Evolutionary conservation across 2,888 invertebrate genomes (phyloP).

Genomic region (Meiosimyza platycephala): DNA sequence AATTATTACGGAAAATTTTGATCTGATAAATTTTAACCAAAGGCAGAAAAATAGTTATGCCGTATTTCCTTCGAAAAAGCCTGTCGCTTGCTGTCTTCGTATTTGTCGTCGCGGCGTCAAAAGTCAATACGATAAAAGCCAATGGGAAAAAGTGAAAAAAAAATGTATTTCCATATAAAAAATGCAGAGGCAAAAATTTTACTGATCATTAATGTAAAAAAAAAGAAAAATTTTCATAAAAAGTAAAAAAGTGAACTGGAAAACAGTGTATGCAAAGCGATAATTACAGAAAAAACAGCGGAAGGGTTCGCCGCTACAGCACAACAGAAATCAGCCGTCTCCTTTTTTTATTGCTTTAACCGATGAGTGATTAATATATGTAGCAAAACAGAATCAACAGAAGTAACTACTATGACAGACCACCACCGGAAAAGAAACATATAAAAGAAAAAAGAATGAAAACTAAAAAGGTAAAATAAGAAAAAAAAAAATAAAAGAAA

Average conservation of each 20-base stretch:
- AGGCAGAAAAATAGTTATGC: not conserved
- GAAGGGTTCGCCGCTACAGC: not conserved
- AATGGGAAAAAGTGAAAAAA: not conserved
- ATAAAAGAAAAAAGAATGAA: too few relatives aligned
- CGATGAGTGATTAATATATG: not conserved
- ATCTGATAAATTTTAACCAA: not conserved
- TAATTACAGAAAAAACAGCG: not conserved
- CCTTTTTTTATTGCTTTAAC: not conserved
- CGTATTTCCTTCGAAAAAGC: not conserved
- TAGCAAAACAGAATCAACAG: too few relatives aligned
- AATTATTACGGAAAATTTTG: not conserved
- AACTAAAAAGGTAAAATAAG: too few relatives aligned
- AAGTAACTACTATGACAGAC: too few relatives aligned
- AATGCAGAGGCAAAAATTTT: not conserved
- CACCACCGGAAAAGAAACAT: too few relatives aligned
- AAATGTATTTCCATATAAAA: not conserved
- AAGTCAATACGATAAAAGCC: conserved; percentile 26
- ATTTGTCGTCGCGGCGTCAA: conserved; percentile 21
- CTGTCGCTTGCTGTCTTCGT: not conserved
- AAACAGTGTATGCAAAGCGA: not conserved
- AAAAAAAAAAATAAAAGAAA: too few relatives aligned
- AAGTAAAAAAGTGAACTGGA: not conserved
- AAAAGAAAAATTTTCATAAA: not conserved
- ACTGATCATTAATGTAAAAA: not conserved
- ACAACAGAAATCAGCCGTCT: not conserved